Evolutionary conservation across 2,113 vertebrate species (phyloP).

Genomic region (Phycodurus eques): DNA sequence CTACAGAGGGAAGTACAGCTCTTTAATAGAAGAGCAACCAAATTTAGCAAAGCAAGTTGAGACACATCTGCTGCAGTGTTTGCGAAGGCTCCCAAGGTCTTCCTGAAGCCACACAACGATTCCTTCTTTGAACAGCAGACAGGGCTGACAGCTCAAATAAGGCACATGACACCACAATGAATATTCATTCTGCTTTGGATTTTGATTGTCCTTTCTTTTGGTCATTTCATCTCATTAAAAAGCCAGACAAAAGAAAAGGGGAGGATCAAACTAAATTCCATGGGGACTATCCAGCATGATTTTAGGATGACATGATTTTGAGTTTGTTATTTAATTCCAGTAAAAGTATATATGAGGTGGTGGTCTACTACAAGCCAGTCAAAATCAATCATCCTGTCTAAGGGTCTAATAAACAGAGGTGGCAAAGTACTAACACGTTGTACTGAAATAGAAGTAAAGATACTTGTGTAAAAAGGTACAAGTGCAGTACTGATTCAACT

Average conservation of each 20-base stretch:
- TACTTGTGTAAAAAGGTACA: neutral
- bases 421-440: neutral
- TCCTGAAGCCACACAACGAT: slow-evolving; percentile 36
- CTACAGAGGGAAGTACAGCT: neutral
- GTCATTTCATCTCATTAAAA: slow-evolving; percentile 24
- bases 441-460: neutral
- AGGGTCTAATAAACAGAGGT: neutral
- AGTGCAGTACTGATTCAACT: neutral
- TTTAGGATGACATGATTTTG: neutral
- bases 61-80: slow-evolving; percentile 57
- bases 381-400: neutral
- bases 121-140: slow-evolving; percentile 24
- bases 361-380: neutral
- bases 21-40: slow-evolving; percentile 28
- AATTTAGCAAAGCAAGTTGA: slow-evolving; percentile 49
- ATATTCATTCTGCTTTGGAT: slow-evolving; percentile 37
- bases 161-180: slow-evolving; percentile 22
- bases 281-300: slow-evolving; percentile 8
- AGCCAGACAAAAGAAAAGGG: slow-evolving; percentile 10
- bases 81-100: slow-evolving; percentile 42
- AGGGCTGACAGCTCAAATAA: slow-evolving; percentile 45
- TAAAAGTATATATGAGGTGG: neutral
- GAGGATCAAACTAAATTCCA: slow-evolving; percentile 41
- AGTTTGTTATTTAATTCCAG: neutral
- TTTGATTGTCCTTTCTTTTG: slow-evolving; percentile 12